Conservation (phyloP, 2,797 vertebrate species). For the Mormyrus proboscirostris region DNA sequence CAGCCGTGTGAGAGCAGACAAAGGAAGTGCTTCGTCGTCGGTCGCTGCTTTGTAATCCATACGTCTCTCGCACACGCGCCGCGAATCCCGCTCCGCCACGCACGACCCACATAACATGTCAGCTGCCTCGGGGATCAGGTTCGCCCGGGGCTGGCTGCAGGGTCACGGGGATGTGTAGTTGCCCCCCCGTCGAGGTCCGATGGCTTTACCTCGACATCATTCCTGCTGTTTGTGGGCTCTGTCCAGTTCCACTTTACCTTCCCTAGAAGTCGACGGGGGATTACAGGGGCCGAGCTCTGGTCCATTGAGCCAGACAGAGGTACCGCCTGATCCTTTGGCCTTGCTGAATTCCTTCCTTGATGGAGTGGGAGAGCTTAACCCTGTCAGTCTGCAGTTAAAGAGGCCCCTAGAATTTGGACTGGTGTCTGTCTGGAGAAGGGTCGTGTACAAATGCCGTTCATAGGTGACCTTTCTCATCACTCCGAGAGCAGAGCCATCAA, state of each 20-base stretch:
- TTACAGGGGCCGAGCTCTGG: neutral
- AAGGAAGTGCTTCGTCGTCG: slow-evolving; percentile 34
- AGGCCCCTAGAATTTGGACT: neutral
- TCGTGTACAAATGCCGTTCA: neutral
- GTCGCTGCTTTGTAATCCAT: slow-evolving; percentile 52
- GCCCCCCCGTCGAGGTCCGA: slow-evolving; percentile 31
- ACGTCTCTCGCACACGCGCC: slow-evolving; percentile 27
- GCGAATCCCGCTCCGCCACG: slow-evolving; percentile 21
- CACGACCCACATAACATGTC: slow-evolving; percentile 35
- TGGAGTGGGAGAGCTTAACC: neutral
- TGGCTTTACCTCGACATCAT: slow-evolving; percentile 37
- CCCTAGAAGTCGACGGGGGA: neutral
- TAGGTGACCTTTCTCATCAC: neutral
- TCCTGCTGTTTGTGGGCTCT: slow-evolving; percentile 22
- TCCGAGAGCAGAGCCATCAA: neutral
- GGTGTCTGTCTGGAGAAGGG: neutral
- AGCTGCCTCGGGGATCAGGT: slow-evolving; percentile 38
- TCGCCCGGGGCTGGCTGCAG: slow-evolving; percentile 39
- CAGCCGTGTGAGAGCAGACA: neutral
- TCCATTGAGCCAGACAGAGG: neutral
- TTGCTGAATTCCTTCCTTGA: neutral
- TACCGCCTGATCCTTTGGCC: neutral
- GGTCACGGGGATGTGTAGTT: slow-evolving; percentile 40
- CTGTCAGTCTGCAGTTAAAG: neutral
- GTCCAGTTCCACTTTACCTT: slow-evolving; percentile 44